Evolutionary conservation across 2,113 vertebrate species (phyloP).

Genomic region (Corvus cornix): DNA sequence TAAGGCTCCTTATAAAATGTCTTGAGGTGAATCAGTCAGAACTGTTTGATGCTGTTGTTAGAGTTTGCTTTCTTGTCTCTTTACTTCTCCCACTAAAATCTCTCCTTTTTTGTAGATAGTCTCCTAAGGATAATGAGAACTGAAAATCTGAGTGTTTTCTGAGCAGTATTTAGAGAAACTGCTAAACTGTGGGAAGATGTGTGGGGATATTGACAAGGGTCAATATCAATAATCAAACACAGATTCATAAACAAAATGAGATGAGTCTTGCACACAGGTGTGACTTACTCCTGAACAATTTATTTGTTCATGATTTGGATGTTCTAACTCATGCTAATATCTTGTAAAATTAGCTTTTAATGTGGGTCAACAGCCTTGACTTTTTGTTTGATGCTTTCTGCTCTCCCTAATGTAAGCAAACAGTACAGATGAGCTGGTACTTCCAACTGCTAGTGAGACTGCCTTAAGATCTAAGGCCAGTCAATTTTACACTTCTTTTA

Average conservation of each 20-base stretch:
- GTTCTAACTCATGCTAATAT: background rate
- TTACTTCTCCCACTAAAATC: background rate
- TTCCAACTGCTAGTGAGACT: background rate
- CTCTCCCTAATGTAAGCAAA: background rate
- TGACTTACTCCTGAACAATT: background rate
- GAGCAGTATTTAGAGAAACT: background rate
- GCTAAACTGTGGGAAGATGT: background rate
- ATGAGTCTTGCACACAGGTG: background rate
- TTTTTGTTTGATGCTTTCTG: background rate
- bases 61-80: background rate
- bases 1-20: background rate
- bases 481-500: constrained; percentile 54
- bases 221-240: background rate
- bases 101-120: background rate
- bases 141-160: background rate
- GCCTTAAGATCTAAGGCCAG: background rate
- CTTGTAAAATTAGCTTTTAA: background rate
- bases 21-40: background rate
- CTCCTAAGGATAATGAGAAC: background rate
- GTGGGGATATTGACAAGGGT: background rate
- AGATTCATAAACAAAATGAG: background rate
- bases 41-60: background rate
- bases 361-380: background rate
- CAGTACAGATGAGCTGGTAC: background rate
- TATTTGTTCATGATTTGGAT: background rate